Conservation (phyloP, 1,140 invertebrate genomes). For the Limonius californicus region DNA sequence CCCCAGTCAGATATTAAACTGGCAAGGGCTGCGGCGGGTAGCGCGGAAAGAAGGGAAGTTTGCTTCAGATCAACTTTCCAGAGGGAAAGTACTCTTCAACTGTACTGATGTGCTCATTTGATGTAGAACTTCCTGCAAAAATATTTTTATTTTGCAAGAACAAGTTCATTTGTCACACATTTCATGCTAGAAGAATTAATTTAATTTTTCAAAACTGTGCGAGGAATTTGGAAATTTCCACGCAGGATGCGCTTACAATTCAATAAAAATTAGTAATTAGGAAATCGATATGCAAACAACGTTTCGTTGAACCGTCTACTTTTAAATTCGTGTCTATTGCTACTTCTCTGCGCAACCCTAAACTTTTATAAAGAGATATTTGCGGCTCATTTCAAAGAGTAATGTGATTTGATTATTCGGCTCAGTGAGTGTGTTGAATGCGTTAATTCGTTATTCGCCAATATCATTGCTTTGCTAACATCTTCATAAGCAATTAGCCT, state of each 20-base stretch:
- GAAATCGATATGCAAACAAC: no score
- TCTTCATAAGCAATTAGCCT: constrained; percentile 22
- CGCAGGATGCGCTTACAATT: no score
- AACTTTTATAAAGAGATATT: constrained; percentile 25
- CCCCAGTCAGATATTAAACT: constrained; percentile 50
- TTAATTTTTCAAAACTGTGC: no score
- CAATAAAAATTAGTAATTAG: no score
- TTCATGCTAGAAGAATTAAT: no score
- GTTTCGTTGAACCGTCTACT: background rate
- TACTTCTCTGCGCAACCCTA: background rate
- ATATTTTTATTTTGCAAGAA: background rate
- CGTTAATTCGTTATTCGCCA: constrained; percentile 20
- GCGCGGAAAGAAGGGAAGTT: constrained; percentile 20
- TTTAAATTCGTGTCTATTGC: background rate
- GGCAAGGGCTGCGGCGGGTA: constrained; percentile 29
- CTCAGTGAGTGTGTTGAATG: constrained; percentile 27
- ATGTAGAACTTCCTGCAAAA: constrained; percentile 16
- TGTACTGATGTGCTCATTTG: constrained; percentile 26
- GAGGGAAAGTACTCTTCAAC: constrained; percentile 33
- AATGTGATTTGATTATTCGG: constrained; percentile 26
- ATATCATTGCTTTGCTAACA: constrained; percentile 26
- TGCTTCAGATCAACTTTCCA: constrained; percentile 36
- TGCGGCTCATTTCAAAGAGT: constrained; percentile 27
- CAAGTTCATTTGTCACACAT: no score
- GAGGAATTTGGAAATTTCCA: no score